phyloP scores from a whole-genome alignment of 2,113 vertebrate genomes.

The Phainopepla nitens region DNA sequence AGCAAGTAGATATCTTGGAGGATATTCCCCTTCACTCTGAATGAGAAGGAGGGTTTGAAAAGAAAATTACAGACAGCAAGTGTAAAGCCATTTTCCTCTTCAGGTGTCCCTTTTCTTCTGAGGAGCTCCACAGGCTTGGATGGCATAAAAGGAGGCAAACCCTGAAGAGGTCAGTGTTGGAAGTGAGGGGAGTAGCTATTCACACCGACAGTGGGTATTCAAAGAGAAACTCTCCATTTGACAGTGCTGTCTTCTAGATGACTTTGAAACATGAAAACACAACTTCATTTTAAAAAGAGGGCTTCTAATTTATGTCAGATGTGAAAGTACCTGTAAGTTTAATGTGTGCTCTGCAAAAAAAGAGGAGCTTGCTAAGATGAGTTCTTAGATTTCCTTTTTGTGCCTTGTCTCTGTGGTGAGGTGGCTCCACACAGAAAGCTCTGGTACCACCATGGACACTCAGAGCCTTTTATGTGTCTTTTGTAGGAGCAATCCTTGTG shows the following conservation, averaged over 20 bases:
- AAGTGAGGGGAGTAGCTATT: background rate
- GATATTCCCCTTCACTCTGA: background rate
- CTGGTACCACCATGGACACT: background rate
- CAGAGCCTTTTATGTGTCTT: accelerated
- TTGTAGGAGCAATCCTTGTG: background rate
- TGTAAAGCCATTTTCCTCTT: background rate
- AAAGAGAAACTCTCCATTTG: conserved; percentile 52
- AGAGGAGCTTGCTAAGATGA: background rate
- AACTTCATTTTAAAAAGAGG: background rate
- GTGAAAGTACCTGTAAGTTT: background rate
- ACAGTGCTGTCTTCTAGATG: background rate
- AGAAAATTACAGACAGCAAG: background rate
- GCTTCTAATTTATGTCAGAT: conserved; percentile 30
- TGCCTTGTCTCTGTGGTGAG: background rate
- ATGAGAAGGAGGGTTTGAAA: background rate
- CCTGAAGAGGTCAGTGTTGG: background rate
- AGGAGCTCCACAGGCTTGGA: background rate
- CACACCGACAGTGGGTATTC: background rate
- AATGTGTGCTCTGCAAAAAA: background rate
- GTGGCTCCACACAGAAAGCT: background rate
- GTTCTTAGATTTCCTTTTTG: background rate
- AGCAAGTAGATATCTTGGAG: background rate
- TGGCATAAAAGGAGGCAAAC: background rate
- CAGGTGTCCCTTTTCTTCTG: background rate
- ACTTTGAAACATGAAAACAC: conserved; percentile 1